Evolutionary conservation across 2,797 vertebrate genomes (phyloP).

Genomic region (Melopsittacus undulatus): DNA sequence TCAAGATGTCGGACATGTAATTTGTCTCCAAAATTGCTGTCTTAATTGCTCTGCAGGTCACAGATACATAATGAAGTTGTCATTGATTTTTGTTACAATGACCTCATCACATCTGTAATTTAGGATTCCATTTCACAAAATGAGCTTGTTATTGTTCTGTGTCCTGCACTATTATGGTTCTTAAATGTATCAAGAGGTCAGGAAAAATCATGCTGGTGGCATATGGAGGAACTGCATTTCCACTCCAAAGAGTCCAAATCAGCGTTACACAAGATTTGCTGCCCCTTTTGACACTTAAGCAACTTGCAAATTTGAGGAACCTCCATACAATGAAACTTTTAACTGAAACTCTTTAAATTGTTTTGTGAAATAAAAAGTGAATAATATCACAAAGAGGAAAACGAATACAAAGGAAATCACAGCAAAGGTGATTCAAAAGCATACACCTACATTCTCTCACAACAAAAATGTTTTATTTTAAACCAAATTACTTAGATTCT

Average conservation of each 20-base stretch:
- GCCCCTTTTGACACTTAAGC: not conserved
- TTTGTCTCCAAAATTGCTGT: not conserved
- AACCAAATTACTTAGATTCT: not conserved
- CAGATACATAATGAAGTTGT: slow-evolving; percentile 14
- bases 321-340: not conserved
- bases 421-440: not conserved
- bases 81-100: slow-evolving; percentile 11
- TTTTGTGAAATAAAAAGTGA: not conserved
- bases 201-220: not conserved
- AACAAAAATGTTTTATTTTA: not conserved
- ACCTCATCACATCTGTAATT: slow-evolving; percentile 26
- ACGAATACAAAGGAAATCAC: not conserved
- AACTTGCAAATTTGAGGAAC: not conserved
- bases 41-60: slow-evolving; percentile 1
- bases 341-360: not conserved
- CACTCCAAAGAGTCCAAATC: not conserved
- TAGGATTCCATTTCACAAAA: slow-evolving; percentile 40
- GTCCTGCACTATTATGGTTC: not conserved
- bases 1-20: not conserved
- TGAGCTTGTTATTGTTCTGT: slow-evolving; percentile 21
- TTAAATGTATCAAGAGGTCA: not conserved
- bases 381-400: not conserved
- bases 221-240: not conserved
- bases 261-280: not conserved
- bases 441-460: not conserved